These are phyloP conservation scores for Etheostoma perlongum DNA, from an alignment of 2,797 vertebrate genomes.

Conservation along the genomic window DNA sequence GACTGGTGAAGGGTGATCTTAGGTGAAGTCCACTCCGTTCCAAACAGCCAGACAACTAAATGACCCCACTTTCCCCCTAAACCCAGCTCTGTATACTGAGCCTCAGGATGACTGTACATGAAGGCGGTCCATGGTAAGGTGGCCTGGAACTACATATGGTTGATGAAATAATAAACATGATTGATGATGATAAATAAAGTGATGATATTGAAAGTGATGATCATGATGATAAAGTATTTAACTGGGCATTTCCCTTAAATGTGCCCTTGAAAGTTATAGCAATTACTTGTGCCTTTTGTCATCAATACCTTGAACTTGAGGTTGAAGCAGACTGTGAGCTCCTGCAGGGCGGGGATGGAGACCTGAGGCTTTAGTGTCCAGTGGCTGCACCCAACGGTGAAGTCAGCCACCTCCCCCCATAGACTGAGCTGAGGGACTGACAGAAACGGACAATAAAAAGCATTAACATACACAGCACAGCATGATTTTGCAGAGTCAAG, in stretches of 20 bases:
- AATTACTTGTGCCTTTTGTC: background rate
- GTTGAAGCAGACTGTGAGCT: conserved; percentile 81
- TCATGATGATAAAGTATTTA: background rate
- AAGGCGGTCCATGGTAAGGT: conserved; percentile 75
- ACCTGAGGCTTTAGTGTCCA: conserved; percentile 69
- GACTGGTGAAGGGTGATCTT: background rate
- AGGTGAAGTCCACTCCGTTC: conserved; percentile 57
- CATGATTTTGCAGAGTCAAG: background rate
- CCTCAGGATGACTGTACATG: conserved; percentile 74
- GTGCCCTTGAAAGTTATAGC: background rate
- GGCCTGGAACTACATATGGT: conserved; percentile 13
- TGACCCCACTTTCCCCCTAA: conserved; percentile 40
- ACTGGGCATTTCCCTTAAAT: background rate
- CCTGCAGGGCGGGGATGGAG: conserved; percentile 71
- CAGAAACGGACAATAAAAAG: background rate
- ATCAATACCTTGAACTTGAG: conserved; percentile 64
- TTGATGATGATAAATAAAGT: background rate
- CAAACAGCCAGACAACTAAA: conserved; percentile 79
- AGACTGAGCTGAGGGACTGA: conserved; percentile 68
- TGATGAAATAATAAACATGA: background rate
- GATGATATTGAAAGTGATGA: no score
- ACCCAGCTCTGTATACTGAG: conserved; percentile 69
- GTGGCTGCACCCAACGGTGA: conserved; percentile 56
- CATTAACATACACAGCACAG: conserved; percentile 5
- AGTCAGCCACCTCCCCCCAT: conserved; percentile 77